phyloP scores from a whole-genome alignment of 2,888 invertebrate species.

The Cataglyphis cursor region DNA sequence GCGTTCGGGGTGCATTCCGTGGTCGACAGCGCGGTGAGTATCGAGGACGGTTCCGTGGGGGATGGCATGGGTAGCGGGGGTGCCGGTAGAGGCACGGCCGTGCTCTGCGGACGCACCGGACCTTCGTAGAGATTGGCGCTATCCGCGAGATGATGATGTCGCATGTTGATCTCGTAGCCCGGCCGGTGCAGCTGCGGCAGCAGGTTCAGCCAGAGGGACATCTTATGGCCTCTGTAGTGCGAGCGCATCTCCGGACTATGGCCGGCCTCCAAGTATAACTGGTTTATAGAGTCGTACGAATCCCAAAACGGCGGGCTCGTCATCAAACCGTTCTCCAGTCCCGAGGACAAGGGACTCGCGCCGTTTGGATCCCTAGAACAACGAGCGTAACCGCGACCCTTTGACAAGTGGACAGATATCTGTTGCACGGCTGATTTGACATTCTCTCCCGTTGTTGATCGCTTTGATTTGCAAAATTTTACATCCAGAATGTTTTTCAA shows the following conservation, averaged over 20 bases:
- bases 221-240: constrained; percentile 97
- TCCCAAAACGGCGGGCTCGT: constrained; percentile 94
- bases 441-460: background rate
- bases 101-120: constrained; percentile 92
- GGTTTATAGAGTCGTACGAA: constrained; percentile 96
- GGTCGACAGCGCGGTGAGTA: constrained; percentile 86
- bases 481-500: background rate
- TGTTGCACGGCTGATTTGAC: background rate
- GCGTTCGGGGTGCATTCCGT: constrained; percentile 92
- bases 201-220: constrained; percentile 96
- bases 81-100: constrained; percentile 89
- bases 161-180: constrained; percentile 94
- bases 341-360: constrained; percentile 85
- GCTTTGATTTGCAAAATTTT: background rate
- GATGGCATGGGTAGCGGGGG: constrained; percentile 87
- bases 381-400: constrained; percentile 35
- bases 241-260: constrained; percentile 91
- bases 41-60: constrained; percentile 86
- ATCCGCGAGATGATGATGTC: constrained; percentile 95
- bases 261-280: constrained; percentile 92
- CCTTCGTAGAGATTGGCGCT: constrained; percentile 88
- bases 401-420: constrained; percentile 26
- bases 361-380: constrained; percentile 91
- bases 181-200: constrained; percentile 96
- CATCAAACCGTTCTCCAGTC: constrained; percentile 80